Evolutionary conservation across 2,888 invertebrate genomes (phyloP), one percentile per base, ranked within the genome.

Genomic region (Lydus trimaculatus): DNA sequence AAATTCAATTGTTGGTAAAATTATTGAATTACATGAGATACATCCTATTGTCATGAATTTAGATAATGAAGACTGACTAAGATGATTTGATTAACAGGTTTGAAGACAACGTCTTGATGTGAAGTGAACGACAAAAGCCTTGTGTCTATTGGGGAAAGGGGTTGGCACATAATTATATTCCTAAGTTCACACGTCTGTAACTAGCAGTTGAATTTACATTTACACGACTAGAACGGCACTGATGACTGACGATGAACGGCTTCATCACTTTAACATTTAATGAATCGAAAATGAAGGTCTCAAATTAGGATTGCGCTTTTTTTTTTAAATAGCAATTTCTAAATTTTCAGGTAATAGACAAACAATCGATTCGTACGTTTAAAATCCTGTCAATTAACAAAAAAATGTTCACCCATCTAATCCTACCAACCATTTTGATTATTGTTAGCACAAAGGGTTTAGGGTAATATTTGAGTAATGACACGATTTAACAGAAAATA

Each of bases 11-110:
- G 72, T 71, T 73, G 66, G 65, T 63, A 68, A 73, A 73, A 75
- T 75, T 71, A 75, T 73, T 72, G 70, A 72, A 73, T 77, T 75
- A 75, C 63, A 67, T 69, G 66, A 69, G 70, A 70, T 73, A 71
- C 69, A 69, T 65, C 66, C 20, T 70, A 67, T 71, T 74, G 76
- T 73, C 75, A 72, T 64, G 71, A 75, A 72, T 69, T 67, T 61
- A 70, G 69, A 69, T 77, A 76, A 77, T 76, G 73, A 75, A 75
- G 77, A 77, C 69, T 70, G 72, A 74, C 77, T 73, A 31, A 72
- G 71, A 75, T 73, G 70, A 76, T 76, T 75, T 74, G 75, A 76
- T 75, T 76, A 76, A 71, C 67, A 61, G 70, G 66, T 73, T 74
- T 70, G 72, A 72, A 59, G 73, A 73, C 66, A 64, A 67, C 62